These are phyloP conservation scores for Salarias fasciatus DNA, from an alignment of 2,797 vertebrate species.

Conservation along the genomic window DNA sequence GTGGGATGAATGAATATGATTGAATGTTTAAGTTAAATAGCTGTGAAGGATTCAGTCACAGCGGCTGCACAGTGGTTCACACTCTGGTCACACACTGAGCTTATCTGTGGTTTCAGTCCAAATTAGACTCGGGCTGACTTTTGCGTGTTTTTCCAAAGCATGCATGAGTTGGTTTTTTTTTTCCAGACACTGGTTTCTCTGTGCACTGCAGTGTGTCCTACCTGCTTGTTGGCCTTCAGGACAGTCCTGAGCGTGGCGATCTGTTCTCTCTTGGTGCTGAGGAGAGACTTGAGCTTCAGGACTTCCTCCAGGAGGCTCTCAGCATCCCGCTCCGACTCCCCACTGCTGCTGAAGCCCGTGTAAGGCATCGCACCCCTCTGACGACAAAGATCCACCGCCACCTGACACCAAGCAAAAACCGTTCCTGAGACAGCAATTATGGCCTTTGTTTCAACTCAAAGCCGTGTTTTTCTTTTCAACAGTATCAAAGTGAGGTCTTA, in stretches of 20 bases:
- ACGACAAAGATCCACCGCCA: constrained; percentile 84
- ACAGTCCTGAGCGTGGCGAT: constrained; percentile 90
- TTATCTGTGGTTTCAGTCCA: no score
- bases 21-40: no score
- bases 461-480: neutral
- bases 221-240: constrained; percentile 92
- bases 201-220: constrained; percentile 42
- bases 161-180: no score
- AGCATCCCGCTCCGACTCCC: constrained; percentile 84
- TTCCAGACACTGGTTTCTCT: no score
- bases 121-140: no score
- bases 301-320: constrained; percentile 87
- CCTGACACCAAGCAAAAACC: constrained; percentile 59
- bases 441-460: neutral
- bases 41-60: no score
- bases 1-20: no score
- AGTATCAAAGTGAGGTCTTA: neutral
- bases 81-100: no score
- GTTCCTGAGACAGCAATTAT: no score
- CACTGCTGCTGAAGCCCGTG: constrained; percentile 67
- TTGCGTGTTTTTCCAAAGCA: no score
- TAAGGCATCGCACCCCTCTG: constrained; percentile 82
- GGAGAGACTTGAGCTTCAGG: constrained; percentile 88
- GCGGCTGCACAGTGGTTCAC: no score
- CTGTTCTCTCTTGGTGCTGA: constrained; percentile 91